Conservation (phyloP, 2,113 vertebrate species). For the Rallus limicola region DNA sequence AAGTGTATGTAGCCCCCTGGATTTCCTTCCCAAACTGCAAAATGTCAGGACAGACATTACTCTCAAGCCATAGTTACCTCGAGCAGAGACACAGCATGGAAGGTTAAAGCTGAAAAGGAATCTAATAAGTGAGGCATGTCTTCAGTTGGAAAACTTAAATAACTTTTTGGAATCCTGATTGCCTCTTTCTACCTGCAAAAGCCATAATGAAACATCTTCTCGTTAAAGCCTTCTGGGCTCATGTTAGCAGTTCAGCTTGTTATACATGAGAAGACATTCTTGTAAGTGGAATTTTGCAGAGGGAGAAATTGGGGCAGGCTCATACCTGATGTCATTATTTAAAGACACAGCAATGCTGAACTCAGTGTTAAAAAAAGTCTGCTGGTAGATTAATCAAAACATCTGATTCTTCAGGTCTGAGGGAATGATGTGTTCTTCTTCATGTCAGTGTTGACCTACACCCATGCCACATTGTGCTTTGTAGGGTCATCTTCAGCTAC, state of each 20-base stretch:
- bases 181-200: neutral
- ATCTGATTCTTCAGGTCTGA: neutral
- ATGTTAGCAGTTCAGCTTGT: neutral
- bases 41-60: neutral
- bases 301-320: neutral
- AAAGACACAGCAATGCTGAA: neutral
- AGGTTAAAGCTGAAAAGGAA: neutral
- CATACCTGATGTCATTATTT: neutral
- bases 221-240: slow-evolving; percentile 7
- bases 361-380: neutral
- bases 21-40: neutral
- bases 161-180: neutral
- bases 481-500: neutral
- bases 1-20: neutral
- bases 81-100: neutral
- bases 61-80: neutral
- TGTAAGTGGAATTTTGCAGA: neutral
- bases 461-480: neutral
- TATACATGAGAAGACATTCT: neutral
- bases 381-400: neutral
- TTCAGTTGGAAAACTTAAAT: neutral
- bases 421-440: neutral
- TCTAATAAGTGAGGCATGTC: neutral
- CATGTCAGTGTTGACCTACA: neutral
- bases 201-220: neutral